These are phyloP conservation scores for Rhynchonema sp. DNA, from an alignment of 2,888 invertebrate genomes.

Conservation along the genomic window DNA sequence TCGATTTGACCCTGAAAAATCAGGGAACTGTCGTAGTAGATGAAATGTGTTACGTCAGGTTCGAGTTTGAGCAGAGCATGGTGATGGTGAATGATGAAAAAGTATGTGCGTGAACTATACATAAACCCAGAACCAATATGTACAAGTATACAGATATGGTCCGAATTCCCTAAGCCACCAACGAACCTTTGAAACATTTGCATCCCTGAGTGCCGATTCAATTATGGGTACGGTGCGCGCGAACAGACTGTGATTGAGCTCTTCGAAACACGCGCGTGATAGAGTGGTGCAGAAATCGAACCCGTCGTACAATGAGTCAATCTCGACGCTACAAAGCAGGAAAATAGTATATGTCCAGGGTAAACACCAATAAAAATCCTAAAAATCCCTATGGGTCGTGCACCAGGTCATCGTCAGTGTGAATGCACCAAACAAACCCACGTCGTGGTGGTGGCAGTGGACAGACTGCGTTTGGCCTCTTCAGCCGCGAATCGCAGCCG, in stretches of 20 bases:
- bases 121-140: too few relatives aligned
- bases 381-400: too few relatives aligned
- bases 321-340: constrained; percentile 84
- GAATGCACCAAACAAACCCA: constrained; percentile 9
- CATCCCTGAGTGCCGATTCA: background rate
- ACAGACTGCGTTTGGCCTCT: background rate
- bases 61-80: too few relatives aligned
- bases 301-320: constrained; percentile 87
- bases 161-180: too few relatives aligned
- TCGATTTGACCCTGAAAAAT: constrained; percentile 87
- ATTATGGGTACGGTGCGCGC: constrained; percentile 64
- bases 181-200: too few relatives aligned
- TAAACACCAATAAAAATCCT: too few relatives aligned
- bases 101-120: too few relatives aligned
- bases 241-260: constrained; percentile 53
- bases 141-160: too few relatives aligned
- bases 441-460: constrained; percentile 14
- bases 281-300: constrained; percentile 89
- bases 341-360: too few relatives aligned
- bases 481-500: background rate
- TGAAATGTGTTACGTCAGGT: too few relatives aligned
- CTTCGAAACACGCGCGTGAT: constrained; percentile 91
- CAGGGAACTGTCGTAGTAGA: too few relatives aligned
- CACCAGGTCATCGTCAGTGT: background rate
- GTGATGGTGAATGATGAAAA: too few relatives aligned